phyloP scores from a whole-genome alignment of 92 coral and sea anemone genomes.

The Palythoa caribaeorum region DNA sequence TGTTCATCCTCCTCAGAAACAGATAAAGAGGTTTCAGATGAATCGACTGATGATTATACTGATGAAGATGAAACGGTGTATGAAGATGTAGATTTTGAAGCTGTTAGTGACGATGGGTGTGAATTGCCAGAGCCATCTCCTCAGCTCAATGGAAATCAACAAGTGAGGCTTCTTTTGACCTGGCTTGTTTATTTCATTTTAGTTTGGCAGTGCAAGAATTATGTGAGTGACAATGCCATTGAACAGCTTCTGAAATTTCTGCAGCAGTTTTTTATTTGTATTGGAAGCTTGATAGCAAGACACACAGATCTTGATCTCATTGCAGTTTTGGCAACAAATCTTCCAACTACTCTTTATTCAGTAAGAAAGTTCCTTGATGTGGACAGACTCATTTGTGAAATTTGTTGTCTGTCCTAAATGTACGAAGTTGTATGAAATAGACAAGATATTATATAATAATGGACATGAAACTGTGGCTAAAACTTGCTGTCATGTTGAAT shows the following conservation, averaged over 20 bases:
- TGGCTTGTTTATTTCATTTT: conserved; percentile 9
- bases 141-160: neutral
- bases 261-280: neutral
- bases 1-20: neutral
- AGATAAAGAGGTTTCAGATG: neutral
- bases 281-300: conserved; percentile 11
- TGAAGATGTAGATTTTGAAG: neutral
- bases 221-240: conserved; percentile 13
- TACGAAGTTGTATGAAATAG: conserved; percentile 23
- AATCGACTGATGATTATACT: neutral
- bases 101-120: neutral
- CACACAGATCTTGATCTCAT: neutral
- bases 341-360: neutral
- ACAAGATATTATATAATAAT: conserved; percentile 13
- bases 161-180: neutral
- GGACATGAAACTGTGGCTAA: neutral
- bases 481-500: conserved; percentile 4
- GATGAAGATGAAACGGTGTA: neutral
- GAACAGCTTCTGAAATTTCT: neutral
- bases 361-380: neutral
- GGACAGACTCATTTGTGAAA: neutral
- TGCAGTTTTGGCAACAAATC: neutral
- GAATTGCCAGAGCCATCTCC: conserved; percentile 6
- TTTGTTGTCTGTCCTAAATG: neutral
- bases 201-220: neutral